Conservation (phyloP, 35 echinoderm and acorn worm genomes). For the Lytechinus variegatus region DNA sequence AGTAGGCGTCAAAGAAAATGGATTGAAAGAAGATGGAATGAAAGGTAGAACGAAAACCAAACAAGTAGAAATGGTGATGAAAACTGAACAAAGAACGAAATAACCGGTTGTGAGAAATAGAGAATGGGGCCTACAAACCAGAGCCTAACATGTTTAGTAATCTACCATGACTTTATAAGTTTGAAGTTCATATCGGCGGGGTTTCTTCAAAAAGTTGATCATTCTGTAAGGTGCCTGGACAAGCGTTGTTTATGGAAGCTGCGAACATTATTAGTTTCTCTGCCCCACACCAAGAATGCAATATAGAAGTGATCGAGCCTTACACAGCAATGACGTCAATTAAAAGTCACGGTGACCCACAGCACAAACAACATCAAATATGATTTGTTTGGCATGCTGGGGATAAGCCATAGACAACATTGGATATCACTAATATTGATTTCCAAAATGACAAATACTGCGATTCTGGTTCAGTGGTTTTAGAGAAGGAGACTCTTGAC, state of each 20-base stretch:
- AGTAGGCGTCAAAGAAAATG: neutral
- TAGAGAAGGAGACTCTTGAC: too few relatives aligned
- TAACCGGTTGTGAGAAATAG: too few relatives aligned
- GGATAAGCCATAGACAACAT: neutral
- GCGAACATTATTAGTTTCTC: neutral
- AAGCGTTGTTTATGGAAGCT: slow-evolving; percentile 3
- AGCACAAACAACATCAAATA: neutral
- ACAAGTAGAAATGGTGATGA: too few relatives aligned
- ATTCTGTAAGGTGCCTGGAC: neutral
- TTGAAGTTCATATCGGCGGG: neutral
- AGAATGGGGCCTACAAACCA: too few relatives aligned
- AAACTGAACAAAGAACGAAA: too few relatives aligned
- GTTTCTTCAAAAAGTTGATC: neutral
- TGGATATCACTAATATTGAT: neutral
- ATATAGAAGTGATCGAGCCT: neutral
- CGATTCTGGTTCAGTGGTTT: too few relatives aligned
- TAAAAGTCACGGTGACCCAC: neutral
- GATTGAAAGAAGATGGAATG: neutral
- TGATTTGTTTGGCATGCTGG: neutral
- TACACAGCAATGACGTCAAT: neutral
- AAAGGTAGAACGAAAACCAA: neutral
- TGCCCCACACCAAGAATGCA: neutral
- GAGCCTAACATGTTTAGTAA: neutral
- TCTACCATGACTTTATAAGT: neutral
- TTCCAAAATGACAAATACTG: too few relatives aligned